Evolutionary conservation across 2,797 vertebrate genomes (phyloP).

Genomic region (Lithobates pipiens): DNA sequence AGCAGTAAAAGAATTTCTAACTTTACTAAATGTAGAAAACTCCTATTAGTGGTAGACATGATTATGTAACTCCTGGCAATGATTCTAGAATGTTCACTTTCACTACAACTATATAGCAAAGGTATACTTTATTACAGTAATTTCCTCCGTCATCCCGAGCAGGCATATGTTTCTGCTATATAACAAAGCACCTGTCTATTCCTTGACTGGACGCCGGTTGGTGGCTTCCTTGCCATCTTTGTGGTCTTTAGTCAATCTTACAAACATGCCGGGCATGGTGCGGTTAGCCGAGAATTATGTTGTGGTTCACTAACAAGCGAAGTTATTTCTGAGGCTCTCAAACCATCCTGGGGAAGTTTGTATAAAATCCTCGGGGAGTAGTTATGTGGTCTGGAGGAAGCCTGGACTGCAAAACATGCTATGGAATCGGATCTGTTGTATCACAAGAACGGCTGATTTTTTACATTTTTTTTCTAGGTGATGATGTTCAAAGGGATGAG

Average conservation of each 20-base stretch:
- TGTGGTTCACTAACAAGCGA: conserved; percentile 21
- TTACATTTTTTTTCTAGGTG: conserved; percentile 50
- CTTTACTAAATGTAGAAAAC: too few relatives aligned
- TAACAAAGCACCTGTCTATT: conserved; percentile 7
- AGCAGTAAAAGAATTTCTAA: too few relatives aligned
- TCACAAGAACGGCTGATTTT: conserved; percentile 16
- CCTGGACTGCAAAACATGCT: conserved; percentile 2
- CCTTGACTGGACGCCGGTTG: background rate
- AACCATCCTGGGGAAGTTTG: conserved; percentile 6
- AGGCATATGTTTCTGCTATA: background rate
- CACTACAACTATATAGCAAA: background rate
- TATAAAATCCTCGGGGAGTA: conserved; percentile 17
- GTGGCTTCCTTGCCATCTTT: conserved; percentile 26
- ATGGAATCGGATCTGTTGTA: conserved; percentile 26
- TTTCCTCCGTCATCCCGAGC: background rate
- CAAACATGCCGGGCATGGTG: conserved; percentile 22
- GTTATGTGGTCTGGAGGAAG: conserved; percentile 32
- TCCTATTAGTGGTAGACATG: background rate
- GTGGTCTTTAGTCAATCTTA: conserved; percentile 26
- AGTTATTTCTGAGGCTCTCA: conserved; percentile 7
- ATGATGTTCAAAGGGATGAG: conserved; percentile 52
- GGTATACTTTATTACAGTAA: background rate
- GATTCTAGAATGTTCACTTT: background rate
- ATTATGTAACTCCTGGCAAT: background rate
- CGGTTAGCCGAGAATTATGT: conserved; percentile 31